phyloP scores from a whole-genome alignment of 1,140 invertebrate genomes.

The Drosophila pachea region DNA sequence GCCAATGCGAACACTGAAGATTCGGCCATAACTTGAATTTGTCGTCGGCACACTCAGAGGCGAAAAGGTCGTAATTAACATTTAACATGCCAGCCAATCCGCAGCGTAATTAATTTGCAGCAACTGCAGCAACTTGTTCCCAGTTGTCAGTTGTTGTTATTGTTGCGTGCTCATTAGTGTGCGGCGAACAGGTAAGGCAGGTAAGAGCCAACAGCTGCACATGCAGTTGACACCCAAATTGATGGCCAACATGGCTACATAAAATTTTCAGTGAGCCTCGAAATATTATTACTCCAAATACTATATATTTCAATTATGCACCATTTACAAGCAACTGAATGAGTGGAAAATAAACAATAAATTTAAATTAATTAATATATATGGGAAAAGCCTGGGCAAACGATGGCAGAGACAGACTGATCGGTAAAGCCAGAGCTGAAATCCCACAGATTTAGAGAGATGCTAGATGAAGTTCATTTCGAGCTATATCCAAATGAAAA shows the following conservation, averaged over 20 bases:
- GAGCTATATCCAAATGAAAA: no score
- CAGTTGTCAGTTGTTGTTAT: conserved; percentile 39
- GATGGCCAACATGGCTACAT: conserved; percentile 26
- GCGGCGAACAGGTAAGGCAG: conserved; percentile 30
- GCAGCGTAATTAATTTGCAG: conserved; percentile 58
- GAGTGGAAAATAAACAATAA: no score
- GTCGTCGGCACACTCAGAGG: conserved; percentile 36
- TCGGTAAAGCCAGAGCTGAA: no score
- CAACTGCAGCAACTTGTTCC: conserved; percentile 56
- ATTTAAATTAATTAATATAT: no score
- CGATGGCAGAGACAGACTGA: no score
- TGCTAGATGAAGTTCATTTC: no score
- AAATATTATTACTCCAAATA: conserved; percentile 6
- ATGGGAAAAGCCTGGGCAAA: no score
- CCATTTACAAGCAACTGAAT: no score
- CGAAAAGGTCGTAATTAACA: conserved; percentile 65
- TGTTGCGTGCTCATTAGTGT: conserved; percentile 63
- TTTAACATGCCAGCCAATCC: conserved; percentile 61
- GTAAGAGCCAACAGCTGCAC: conserved; percentile 31
- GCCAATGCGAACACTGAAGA: conserved; percentile 51
- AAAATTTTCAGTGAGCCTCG: neutral
- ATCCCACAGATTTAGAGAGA: no score
- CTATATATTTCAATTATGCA: conserved; percentile 1
- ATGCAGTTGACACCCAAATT: conserved; percentile 63
- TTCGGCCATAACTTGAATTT: conserved; percentile 47